Evolutionary conservation across 2,888 invertebrate genomes (phyloP).

Genomic region (Subacronicta megacephala): DNA sequence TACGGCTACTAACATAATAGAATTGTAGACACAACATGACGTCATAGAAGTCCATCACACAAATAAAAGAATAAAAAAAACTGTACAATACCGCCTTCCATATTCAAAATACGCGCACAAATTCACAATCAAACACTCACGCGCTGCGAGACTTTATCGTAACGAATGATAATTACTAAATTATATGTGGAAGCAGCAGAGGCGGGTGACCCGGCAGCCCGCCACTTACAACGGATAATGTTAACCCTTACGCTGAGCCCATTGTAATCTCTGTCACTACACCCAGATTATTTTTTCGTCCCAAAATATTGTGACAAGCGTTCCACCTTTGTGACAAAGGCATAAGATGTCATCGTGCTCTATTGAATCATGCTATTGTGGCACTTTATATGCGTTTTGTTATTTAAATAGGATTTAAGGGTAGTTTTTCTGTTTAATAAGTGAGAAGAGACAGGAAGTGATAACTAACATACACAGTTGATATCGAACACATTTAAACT

Average conservation of each 20-base stretch:
- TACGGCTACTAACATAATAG: background rate
- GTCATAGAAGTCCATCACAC: conserved; percentile 8
- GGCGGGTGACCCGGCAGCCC: conserved; percentile 41
- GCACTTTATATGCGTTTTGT: conserved; percentile 45
- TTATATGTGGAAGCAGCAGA: conserved; percentile 22
- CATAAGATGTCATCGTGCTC: conserved; percentile 30
- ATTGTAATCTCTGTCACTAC: conserved; percentile 42
- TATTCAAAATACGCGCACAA: conserved; percentile 19
- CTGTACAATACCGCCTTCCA: conserved; percentile 16
- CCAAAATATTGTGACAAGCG: conserved; percentile 74
- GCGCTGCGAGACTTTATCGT: conserved; percentile 15
- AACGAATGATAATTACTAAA: conserved; percentile 47
- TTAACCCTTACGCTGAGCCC: conserved; percentile 37
- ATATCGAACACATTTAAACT: too few relatives aligned
- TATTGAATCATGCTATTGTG: conserved; percentile 49
- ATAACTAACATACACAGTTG: too few relatives aligned
- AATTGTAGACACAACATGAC: conserved; percentile 26
- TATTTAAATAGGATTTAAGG: conserved; percentile 53
- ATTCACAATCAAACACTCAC: conserved; percentile 11
- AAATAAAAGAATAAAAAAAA: too few relatives aligned
- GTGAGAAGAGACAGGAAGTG: conserved; percentile 4
- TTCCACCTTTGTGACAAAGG: conserved; percentile 54
- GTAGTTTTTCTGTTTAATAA: conserved; percentile 25
- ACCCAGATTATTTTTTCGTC: conserved; percentile 49
- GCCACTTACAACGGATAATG: conserved; percentile 21